A percentile compares a stretch with the other conserved stretches of the same genome.
phyloP scores from a whole-genome alignment of 2,113 vertebrate genomes.

The Platycercus adscitus region DNA sequence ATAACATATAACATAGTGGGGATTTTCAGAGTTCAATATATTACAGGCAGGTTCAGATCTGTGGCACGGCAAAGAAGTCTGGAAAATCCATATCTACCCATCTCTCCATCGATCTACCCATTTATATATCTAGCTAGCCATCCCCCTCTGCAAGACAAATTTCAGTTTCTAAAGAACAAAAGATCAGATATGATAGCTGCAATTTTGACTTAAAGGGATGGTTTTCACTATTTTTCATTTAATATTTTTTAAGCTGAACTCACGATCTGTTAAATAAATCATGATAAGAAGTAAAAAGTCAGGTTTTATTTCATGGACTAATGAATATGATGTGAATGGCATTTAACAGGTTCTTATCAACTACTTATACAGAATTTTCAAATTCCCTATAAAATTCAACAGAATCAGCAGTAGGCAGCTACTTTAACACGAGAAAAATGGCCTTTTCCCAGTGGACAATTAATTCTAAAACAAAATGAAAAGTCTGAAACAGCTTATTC shows the following conservation, averaged over 20 bases:
- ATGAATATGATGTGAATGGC: neutral
- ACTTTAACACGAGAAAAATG: slow-evolving; percentile 1
- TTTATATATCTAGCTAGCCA: too few relatives aligned
- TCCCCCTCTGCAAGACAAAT: neutral
- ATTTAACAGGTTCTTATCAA: neutral
- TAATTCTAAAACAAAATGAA: slow-evolving; percentile 17
- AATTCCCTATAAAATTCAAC: neutral
- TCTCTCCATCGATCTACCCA: neutral
- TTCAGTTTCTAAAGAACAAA: neutral
- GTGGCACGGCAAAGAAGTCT: neutral
- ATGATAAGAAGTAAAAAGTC: neutral
- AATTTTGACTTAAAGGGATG: neutral
- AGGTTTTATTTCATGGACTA: neutral
- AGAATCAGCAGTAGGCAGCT: neutral
- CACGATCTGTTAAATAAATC: neutral
- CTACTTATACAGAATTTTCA: neutral
- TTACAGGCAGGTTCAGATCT: neutral
- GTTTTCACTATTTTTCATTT: neutral
- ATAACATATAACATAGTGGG: neutral
- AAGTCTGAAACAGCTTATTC: neutral
- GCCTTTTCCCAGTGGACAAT: neutral
- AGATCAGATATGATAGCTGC: neutral
- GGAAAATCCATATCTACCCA: neutral
- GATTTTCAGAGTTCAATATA: neutral
- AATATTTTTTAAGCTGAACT: neutral